These are phyloP conservation scores for Mermis nigrescens DNA, from an alignment of 2,888 invertebrate genomes.

Conservation along the genomic window DNA sequence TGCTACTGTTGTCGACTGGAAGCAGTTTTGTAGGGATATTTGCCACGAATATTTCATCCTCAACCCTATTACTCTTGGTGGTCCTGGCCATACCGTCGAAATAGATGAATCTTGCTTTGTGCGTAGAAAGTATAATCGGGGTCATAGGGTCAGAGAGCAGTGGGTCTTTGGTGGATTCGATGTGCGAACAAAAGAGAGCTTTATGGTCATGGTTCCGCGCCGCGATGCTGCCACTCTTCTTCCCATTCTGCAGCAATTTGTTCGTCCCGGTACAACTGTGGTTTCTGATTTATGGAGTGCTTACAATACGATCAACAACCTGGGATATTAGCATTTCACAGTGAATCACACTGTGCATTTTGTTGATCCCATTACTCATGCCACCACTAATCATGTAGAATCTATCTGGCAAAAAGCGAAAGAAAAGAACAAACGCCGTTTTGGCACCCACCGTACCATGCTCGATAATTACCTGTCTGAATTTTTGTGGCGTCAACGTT, in stretches of 20 bases:
- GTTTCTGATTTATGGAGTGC: conserved; percentile 10
- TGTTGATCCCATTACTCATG: conserved; percentile 16
- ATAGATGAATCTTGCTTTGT: too few species aligned
- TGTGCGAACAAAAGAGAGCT: conserved; percentile 12
- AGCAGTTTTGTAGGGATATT: too few species aligned
- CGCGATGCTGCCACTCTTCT: conserved; percentile 13
- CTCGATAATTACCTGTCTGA: too few species aligned
- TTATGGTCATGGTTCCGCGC: conserved; percentile 15
- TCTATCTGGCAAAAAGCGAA: background rate
- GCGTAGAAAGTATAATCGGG: conserved; percentile 15
- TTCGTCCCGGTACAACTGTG: conserved; percentile 17
- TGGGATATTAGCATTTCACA: too few species aligned
- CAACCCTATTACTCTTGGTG: background rate
- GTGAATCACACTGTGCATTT: too few species aligned
- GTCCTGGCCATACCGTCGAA: background rate
- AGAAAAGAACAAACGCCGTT: background rate
- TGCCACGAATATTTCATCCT: background rate
- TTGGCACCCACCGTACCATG: background rate
- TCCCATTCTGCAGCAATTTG: conserved; percentile 15
- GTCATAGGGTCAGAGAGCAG: conserved; percentile 15
- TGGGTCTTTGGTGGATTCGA: conserved; percentile 21
- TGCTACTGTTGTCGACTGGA: background rate
- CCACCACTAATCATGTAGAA: too few species aligned
- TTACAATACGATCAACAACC: too few species aligned
- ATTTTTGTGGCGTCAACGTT: conserved; percentile 2